Evolutionary conservation across 2,113 vertebrate species (phyloP).

Genomic region (Odontesthes bonariensis): DNA sequence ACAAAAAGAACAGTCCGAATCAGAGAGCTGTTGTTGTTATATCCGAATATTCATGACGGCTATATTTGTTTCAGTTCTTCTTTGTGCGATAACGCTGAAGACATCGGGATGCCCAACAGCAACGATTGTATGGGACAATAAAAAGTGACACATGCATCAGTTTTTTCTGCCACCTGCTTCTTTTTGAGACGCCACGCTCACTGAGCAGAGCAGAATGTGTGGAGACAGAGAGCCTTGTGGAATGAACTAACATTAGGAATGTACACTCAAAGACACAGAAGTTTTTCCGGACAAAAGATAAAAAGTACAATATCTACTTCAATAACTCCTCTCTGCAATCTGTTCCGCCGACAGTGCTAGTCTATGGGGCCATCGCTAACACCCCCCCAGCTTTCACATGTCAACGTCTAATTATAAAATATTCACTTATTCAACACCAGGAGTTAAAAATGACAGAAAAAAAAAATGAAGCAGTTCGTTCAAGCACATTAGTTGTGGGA

Average conservation of each 20-base stretch:
- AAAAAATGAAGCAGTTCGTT: not conserved
- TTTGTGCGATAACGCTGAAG: constrained; percentile 1
- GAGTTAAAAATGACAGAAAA: not conserved
- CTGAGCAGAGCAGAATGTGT: constrained; percentile 32
- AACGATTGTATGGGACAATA: constrained; percentile 48
- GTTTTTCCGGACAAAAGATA: constrained; percentile 18
- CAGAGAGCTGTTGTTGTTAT: constrained; percentile 22
- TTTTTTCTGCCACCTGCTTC: constrained; percentile 26
- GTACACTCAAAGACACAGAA: constrained; percentile 39
- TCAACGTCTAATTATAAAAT: constrained; percentile 10
- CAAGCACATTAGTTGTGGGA: constrained; percentile 12
- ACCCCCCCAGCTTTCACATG: constrained; percentile 9
- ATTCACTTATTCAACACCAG: constrained; percentile 12
- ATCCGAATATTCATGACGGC: constrained; percentile 21
- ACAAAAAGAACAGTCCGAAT: constrained; percentile 35
- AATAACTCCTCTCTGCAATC: constrained; percentile 29
- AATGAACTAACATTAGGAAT: constrained; percentile 50
- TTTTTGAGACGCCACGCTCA: not conserved
- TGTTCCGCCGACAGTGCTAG: constrained; percentile 38
- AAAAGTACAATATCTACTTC: constrained; percentile 43
- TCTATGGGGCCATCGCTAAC: constrained; percentile 11
- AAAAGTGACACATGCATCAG: constrained; percentile 66
- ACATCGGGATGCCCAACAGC: constrained; percentile 10
- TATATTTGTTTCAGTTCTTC: constrained; percentile 19
- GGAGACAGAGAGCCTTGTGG: constrained; percentile 18